Conservation (phyloP, 2,113 vertebrate species). For the Ailurus styani region DNA sequence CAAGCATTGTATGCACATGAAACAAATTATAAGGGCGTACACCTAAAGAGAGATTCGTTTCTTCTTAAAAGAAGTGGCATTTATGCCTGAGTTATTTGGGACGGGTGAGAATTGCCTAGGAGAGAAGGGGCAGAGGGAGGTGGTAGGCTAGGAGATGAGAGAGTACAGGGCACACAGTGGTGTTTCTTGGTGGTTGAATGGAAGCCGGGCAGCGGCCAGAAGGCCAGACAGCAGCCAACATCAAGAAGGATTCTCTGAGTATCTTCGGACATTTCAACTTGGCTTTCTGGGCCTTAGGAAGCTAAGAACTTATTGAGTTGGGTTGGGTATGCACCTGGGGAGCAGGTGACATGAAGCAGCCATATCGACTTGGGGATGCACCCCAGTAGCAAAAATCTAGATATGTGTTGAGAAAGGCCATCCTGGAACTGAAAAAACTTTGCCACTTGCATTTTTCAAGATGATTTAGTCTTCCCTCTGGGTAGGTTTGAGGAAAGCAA, state of each 20-base stretch:
- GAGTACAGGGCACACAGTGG: rapidly evolving
- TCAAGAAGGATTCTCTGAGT: background rate
- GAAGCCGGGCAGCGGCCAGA: rapidly evolving
- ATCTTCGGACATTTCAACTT: background rate
- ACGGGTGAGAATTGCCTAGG: background rate
- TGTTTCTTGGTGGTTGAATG: too few species aligned
- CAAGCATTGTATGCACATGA: background rate
- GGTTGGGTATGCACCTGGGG: background rate
- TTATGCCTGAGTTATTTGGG: background rate
- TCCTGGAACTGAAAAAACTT: background rate
- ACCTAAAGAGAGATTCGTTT: background rate
- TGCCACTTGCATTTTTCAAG: background rate
- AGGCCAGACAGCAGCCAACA: background rate
- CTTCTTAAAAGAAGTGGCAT: background rate
- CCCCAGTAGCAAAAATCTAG: background rate
- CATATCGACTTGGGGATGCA: background rate
- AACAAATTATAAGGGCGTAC: background rate
- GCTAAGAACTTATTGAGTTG: background rate
- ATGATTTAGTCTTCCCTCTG: background rate
- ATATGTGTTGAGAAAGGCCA: background rate
- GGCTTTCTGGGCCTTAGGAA: background rate
- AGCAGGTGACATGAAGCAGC: background rate
- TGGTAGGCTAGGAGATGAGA: too few species aligned
- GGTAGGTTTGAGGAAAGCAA: background rate
- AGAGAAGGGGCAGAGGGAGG: background rate